Evolutionary conservation across 2,888 invertebrate genomes (phyloP).

Genomic region (Pollenia labialis): DNA sequence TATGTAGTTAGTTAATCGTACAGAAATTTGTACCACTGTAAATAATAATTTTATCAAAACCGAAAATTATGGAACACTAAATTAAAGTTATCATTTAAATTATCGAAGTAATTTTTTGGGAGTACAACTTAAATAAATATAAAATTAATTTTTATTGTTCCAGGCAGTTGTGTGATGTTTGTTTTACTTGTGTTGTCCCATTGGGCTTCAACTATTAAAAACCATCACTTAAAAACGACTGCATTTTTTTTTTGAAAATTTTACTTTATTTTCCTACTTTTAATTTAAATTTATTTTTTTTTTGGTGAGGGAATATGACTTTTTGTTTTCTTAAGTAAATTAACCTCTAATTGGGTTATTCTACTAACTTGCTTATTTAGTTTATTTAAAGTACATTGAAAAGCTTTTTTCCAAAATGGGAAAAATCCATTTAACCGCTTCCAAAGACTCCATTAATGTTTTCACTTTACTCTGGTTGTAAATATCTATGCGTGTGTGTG

Average conservation of each 20-base stretch:
- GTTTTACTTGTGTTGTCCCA: too few species aligned
- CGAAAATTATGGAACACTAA: too few species aligned
- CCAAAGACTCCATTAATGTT: slow-evolving; percentile 66
- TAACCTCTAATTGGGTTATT: slow-evolving; percentile 72
- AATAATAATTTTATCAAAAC: too few species aligned
- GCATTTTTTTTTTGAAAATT: background rate
- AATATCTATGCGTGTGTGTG: background rate
- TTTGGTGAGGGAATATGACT: slow-evolving; percentile 28
- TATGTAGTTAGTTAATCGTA: too few species aligned
- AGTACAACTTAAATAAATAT: too few species aligned
- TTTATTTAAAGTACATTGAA: slow-evolving; percentile 51
- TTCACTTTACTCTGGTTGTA: slow-evolving; percentile 36
- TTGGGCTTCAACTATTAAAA: too few species aligned
- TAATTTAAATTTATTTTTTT: background rate
- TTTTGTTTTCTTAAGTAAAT: slow-evolving; percentile 62
- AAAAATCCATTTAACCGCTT: slow-evolving; percentile 70
- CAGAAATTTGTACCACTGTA: too few species aligned
- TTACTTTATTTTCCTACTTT: background rate
- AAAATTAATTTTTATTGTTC: too few species aligned
- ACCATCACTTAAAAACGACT: too few species aligned
- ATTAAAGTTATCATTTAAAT: too few species aligned
- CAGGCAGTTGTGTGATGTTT: too few species aligned
- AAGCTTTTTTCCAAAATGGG: slow-evolving; percentile 32
- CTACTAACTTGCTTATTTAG: slow-evolving; percentile 57
- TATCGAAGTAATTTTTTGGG: too few species aligned